phyloP scores from a whole-genome alignment of 2,888 invertebrate genomes.

The Acanthacorydalis orientalis region DNA sequence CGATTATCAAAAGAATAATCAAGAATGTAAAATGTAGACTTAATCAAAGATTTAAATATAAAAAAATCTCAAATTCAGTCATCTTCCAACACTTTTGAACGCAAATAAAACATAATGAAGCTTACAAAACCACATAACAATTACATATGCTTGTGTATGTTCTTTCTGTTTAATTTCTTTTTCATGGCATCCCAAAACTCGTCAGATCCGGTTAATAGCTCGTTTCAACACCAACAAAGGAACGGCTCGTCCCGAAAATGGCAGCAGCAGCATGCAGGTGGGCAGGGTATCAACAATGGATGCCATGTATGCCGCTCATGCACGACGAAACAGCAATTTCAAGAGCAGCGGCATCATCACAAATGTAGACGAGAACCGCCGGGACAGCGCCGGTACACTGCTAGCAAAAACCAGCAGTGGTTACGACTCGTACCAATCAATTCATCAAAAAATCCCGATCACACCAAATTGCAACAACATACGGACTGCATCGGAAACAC shows the following conservation, averaged over 20 bases:
- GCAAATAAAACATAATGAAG: too few relatives aligned
- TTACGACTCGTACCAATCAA: constrained; percentile 32
- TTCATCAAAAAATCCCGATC: too few relatives aligned
- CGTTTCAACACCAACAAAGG: background rate
- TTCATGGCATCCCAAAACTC: background rate
- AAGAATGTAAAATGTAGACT: too few relatives aligned
- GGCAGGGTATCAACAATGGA: background rate
- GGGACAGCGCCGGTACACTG: constrained; percentile 9
- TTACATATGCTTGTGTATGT: background rate
- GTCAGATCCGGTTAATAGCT: background rate
- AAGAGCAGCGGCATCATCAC: too few relatives aligned
- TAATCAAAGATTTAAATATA: too few relatives aligned
- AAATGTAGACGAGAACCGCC: constrained; percentile 21
- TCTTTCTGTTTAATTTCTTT: background rate
- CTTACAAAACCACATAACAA: too few relatives aligned
- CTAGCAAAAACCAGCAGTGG: constrained; percentile 22
- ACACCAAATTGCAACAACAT: too few relatives aligned
- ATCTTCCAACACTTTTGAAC: too few relatives aligned
- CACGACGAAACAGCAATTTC: constrained; percentile 22
- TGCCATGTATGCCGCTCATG: constrained; percentile 24
- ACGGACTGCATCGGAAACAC: too few relatives aligned
- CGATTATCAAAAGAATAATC: too few relatives aligned
- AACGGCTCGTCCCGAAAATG: background rate
- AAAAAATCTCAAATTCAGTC: too few relatives aligned
- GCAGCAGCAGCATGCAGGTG: background rate